Evolutionary conservation across 2,888 invertebrate genomes (phyloP).

Genomic region (Itoplectis maculator): DNA sequence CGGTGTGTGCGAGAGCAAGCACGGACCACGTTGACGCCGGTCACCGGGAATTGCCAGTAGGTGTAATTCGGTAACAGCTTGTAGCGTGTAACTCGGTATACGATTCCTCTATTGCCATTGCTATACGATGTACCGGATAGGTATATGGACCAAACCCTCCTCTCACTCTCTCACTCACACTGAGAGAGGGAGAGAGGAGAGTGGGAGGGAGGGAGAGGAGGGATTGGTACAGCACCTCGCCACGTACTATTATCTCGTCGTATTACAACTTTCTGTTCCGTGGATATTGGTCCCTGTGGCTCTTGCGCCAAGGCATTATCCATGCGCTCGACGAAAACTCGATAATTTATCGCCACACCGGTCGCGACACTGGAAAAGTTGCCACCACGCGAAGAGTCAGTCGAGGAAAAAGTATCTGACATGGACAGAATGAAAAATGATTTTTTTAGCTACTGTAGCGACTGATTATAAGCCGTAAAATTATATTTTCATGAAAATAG

Average conservation of each 20-base stretch:
- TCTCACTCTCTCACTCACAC: too few species aligned
- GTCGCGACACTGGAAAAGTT: not conserved
- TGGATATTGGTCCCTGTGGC: constrained; percentile 9
- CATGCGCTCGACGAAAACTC: constrained; percentile 15
- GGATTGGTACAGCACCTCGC: constrained; percentile 26
- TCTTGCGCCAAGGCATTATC: not conserved
- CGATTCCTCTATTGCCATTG: constrained; percentile 40
- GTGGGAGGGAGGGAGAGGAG: too few species aligned
- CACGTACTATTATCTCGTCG: constrained; percentile 51
- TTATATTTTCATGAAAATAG: not conserved
- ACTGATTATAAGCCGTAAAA: too few species aligned
- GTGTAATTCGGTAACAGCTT: constrained; percentile 79
- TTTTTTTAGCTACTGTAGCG: too few species aligned
- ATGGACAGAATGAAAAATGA: too few species aligned
- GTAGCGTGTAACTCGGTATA: constrained; percentile 72
- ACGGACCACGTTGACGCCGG: constrained; percentile 35
- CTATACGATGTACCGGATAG: constrained; percentile 24
- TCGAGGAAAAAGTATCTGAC: too few species aligned
- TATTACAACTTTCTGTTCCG: constrained; percentile 47
- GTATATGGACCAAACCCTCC: not conserved
- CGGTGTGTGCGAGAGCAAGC: not conserved
- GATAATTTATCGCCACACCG: not conserved
- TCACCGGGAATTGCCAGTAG: constrained; percentile 72
- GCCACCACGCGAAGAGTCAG: not conserved
- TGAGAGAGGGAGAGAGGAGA: too few species aligned